phyloP scores from a whole-genome alignment of 2,113 vertebrate genomes.

The Marmota monax region DNA sequence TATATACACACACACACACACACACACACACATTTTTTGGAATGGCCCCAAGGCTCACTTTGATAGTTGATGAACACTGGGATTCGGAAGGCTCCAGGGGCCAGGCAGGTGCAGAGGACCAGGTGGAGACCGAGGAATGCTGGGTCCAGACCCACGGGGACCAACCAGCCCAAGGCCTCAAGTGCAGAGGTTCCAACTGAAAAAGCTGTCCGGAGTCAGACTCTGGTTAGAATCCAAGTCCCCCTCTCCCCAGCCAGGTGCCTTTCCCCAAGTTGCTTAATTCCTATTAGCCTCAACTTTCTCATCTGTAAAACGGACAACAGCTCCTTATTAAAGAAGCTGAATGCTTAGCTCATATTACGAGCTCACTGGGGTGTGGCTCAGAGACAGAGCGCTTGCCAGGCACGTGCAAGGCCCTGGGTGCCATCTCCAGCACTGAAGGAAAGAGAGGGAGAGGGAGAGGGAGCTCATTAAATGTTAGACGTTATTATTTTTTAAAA shows the following conservation, averaged over 20 bases:
- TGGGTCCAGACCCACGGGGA: not conserved
- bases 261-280: not conserved
- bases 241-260: not conserved
- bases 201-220: not conserved
- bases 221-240: not conserved
- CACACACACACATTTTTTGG: not conserved
- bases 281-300: not conserved
- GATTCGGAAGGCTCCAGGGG: not conserved
- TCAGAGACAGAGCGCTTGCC: too few relatives aligned
- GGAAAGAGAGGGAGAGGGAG: too few relatives aligned
- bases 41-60: not conserved
- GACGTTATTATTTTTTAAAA: not conserved
- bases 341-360: not conserved
- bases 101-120: not conserved
- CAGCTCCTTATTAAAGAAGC: not conserved
- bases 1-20: too few relatives aligned
- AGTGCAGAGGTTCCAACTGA: not conserved
- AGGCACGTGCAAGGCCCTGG: too few relatives aligned
- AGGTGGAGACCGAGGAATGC: accelerated
- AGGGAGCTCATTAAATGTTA: not conserved
- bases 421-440: too few relatives aligned
- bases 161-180: not conserved
- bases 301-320: not conserved
- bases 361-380: not conserved
- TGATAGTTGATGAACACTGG: not conserved